Evolutionary conservation across 1,140 invertebrate species (phyloP), one percentile per base, ranked within the genome.

Genomic region (Drosophila sturtevanti): DNA sequence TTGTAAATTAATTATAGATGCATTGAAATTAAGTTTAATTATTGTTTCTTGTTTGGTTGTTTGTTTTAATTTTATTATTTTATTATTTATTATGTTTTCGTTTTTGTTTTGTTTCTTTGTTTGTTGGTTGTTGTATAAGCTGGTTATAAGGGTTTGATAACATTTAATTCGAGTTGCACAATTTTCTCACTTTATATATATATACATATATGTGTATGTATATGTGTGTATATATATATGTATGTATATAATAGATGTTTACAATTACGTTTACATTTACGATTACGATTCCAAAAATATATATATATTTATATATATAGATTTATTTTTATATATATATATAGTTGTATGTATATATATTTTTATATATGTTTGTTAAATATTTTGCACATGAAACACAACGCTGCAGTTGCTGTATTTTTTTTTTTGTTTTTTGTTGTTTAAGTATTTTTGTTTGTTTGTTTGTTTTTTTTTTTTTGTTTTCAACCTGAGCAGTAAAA

Each of bases 351-450:
- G 21, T 63, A 27, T 79, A 22, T 81, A 18, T 41, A 9, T 60
- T 44, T 41, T 44, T 12, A 75, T 66, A 66, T 80, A 71, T 34
- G 51, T 56, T 67, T 61, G 54, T 34, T 58, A 52, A 66, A 70
- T 72, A 77, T 84, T 82, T 89, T 86, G 71, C 82, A 86, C 82
- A 86, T 72, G 69, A 87, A 86, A 87, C 79, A 86, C 82, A 87
- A 87, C 79, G 65, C 82, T 55, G 35, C 56, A 74, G 79, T 79
- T 79, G 72, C 66, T 65, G 63, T 55, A 54, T 31, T 64, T 58
- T 38, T 14, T 4, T 52, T 60, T 38, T 58, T 64, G 35, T 54
- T 41, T 65, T 41, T 38, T 58, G 63, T 62, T 78, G 77, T 76
- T 79, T 87, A 79, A 87, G 82, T 75, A 79, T 72, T 70, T 44